Evolutionary conservation across 2,113 vertebrate species (phyloP).

Genomic region (Antigone vipio): DNA sequence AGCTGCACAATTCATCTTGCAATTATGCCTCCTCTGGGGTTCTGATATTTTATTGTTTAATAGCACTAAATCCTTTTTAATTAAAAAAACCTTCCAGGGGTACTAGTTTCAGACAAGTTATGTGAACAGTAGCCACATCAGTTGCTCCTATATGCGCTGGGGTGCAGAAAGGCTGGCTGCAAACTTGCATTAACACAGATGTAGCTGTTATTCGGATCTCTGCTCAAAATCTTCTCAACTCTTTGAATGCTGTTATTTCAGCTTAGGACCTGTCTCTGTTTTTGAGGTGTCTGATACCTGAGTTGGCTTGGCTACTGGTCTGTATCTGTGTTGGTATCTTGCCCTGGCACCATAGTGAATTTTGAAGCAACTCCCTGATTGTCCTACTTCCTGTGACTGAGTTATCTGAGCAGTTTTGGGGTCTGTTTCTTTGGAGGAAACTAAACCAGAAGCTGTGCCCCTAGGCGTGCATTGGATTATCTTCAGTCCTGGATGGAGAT

Average conservation of each 20-base stretch:
- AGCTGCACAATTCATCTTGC: conserved; percentile 28
- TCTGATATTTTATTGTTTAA: conserved; percentile 57
- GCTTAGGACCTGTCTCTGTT: not conserved
- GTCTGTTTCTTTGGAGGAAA: not conserved
- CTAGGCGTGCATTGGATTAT: not conserved
- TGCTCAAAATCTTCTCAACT: not conserved
- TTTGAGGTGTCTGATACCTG: not conserved
- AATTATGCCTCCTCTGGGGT: conserved; percentile 44
- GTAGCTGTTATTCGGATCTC: not conserved
- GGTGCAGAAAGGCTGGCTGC: not conserved
- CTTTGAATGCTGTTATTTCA: not conserved
- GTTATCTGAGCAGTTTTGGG: not conserved
- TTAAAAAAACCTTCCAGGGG: conserved; percentile 47
- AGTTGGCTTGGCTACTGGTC: not conserved
- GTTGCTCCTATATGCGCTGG: not conserved
- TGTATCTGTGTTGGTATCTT: not conserved
- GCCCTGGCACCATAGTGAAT: not conserved
- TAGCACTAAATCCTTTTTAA: conserved; percentile 60
- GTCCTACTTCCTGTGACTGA: not conserved
- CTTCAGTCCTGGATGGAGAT: not conserved
- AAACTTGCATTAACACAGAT: not conserved
- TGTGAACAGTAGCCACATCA: not conserved
- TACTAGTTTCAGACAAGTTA: not conserved
- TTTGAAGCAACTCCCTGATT: not conserved
- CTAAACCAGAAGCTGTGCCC: not conserved